Base-by-base conservation (phyloP, 2,113 vertebrate genomes). In the Ameiurus melas region DNA sequence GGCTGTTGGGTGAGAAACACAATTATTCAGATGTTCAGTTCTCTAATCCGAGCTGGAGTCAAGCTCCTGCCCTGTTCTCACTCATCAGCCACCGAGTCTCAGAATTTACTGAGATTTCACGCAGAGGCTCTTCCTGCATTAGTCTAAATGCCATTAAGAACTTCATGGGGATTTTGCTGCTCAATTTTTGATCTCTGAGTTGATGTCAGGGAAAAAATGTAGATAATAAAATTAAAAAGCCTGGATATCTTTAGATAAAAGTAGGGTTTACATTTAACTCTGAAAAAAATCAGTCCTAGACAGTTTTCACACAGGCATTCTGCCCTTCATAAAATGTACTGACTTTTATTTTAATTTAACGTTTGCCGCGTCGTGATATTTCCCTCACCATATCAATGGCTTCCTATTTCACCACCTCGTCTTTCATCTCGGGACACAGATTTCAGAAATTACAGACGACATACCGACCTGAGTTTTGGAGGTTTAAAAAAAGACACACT, bases 211-310 rank as follows among this genome's bases (percentile, higher is more conserved):
- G 90, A 55, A 55, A n/a, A 19, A 79, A 47, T 7, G 43, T 30
- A 30, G 4, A 55, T 92, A 19, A 43, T 25, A 9, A 75, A 47
- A 75, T 43, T 7, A 51, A 71, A 75, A 47, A 71, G 88, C 83
- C 90, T 89, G 90, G 92, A 89, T 91, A 91, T 90, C 89, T 93
- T 92, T 53, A 92, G 93, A 94, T 94, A 93, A 94, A 89, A 22
- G 14, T 84, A 88, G 83, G 43, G 89, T 87, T 87, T 89, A 93
- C 90, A 91, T 91, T 25, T 73, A 20, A 22, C 22, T 3, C 36
- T 75, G 12, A 55, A 7, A 43, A 39, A 47, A 75, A 73, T 22
- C 36, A 39, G 19, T 5, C 20, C 7, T 22, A 75, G 25, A 75
- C 71, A 25, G 36, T 12, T 12, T 36, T 39, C 71, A 75, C 71